A percentile compares a stretch with the other conserved stretches of the same genome.
Conservation (phyloP, 2,797 vertebrate genomes). For the Apogon hyalosoma region DNA sequence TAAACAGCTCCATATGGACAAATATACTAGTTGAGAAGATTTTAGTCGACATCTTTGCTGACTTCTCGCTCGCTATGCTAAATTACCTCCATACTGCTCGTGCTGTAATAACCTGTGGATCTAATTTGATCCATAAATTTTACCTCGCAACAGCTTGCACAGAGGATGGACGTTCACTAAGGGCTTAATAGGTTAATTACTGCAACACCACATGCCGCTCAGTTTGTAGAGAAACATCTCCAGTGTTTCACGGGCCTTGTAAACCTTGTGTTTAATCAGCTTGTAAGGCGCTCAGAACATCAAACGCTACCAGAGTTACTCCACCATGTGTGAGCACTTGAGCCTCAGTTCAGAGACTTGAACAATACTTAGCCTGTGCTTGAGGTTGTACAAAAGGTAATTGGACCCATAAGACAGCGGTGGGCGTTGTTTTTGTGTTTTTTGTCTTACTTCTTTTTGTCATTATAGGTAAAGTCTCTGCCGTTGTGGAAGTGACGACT, state of each 20-base stretch:
- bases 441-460: constrained; percentile 33
- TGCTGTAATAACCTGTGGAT: constrained; percentile 51
- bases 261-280: constrained; percentile 64
- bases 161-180: constrained; percentile 49
- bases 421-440: constrained; percentile 12
- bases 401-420: constrained; percentile 18
- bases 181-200: constrained; percentile 68
- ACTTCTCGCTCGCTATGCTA: constrained; percentile 48
- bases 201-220: constrained; percentile 46
- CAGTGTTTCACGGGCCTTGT: constrained; percentile 47
- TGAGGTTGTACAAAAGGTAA: constrained; percentile 44
- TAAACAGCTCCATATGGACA: constrained; percentile 78
- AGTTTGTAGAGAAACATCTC: constrained; percentile 37
- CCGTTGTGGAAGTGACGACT: too few relatives aligned
- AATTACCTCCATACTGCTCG: constrained; percentile 64
- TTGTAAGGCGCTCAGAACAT: constrained; percentile 51
- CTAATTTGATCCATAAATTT: constrained; percentile 68
- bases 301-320: constrained; percentile 57
- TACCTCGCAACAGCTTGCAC: constrained; percentile 50
- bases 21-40: constrained; percentile 57
- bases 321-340: constrained; percentile 60
- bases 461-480: constrained; percentile 25
- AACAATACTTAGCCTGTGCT: constrained; percentile 39
- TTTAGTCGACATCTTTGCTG: constrained; percentile 29
- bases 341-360: constrained; percentile 32